A percentile compares a stretch with the other conserved stretches of the same genome.
phyloP scores from a whole-genome alignment of 53 echinoderm and acorn worm genomes.

The Henricia sp. region DNA sequence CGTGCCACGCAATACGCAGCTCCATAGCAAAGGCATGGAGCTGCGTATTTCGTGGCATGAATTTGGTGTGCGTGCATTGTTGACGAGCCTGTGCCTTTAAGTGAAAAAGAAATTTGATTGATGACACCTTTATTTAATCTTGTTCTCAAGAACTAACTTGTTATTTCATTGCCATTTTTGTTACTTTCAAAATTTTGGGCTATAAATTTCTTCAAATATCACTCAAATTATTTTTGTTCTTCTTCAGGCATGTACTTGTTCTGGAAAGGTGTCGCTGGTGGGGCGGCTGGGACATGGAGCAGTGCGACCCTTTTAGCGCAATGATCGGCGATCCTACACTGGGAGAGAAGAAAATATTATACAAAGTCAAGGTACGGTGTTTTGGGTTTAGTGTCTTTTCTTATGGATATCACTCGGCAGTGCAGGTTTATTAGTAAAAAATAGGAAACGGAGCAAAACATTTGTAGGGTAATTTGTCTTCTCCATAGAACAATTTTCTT shows the following conservation, averaged over 20 bases:
- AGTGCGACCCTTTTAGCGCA: constrained; percentile 70
- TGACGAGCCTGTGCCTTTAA: no score
- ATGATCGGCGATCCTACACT: constrained; percentile 68
- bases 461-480: no score
- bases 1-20: no score
- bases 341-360: constrained; percentile 76
- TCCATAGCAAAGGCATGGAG: no score
- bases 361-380: constrained; percentile 81
- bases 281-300: constrained; percentile 98
- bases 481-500: background rate
- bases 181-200: background rate
- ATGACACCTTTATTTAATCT: no score
- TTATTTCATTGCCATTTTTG: no score
- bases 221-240: background rate
- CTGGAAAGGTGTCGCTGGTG: constrained; percentile 95
- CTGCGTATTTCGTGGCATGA: no score
- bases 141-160: no score
- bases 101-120: no score
- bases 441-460: no score
- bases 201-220: background rate
- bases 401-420: background rate
- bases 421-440: background rate
- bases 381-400: no score
- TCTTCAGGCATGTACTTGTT: constrained; percentile 73
- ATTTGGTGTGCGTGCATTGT: no score